Percentiles rank a stretch among this genome's conserved stretches.
These are phyloP conservation scores for Conger conger DNA, from an alignment of 2,113 vertebrate species.

Conservation along the genomic window DNA sequence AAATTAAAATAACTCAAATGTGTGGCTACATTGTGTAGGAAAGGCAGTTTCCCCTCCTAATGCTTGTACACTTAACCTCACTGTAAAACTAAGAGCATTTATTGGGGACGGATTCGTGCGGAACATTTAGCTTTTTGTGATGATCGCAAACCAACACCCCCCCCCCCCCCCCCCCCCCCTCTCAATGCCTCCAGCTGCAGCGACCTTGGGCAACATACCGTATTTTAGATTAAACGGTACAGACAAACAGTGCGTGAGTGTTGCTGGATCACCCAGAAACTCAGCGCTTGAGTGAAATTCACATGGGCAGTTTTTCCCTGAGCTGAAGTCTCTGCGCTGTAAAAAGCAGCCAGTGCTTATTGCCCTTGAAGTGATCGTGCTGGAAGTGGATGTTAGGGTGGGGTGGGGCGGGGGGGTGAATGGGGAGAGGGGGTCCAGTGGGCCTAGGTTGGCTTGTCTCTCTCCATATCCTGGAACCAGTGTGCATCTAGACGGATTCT, in stretches of 20 bases:
- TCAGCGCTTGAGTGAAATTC: not conserved
- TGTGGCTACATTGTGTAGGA: not conserved
- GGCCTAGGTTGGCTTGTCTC: not conserved
- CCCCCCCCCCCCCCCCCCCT: too few species aligned
- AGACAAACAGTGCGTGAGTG: not conserved
- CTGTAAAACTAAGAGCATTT: not conserved
- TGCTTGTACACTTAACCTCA: conserved; percentile 2
- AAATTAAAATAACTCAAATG: not conserved
- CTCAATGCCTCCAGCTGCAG: not conserved
- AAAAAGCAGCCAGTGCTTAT: not conserved
- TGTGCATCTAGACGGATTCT: not conserved
- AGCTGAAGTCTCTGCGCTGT: not conserved
- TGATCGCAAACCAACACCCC: too few species aligned
- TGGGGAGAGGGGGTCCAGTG: not conserved
- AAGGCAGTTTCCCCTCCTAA: not conserved
- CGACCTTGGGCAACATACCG: not conserved
- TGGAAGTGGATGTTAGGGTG: not conserved
- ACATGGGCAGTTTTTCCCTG: not conserved
- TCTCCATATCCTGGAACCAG: not conserved
- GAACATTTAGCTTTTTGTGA: not conserved
- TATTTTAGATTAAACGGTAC: not conserved
- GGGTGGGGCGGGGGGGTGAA: not conserved
- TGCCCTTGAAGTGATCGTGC: not conserved
- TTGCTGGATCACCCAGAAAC: conserved; percentile 1
- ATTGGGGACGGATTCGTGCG: not conserved